These are phyloP conservation scores for Hydrozoanthus tunicans DNA, from an alignment of 64 coral and sea anemone genomes.

Conservation along the genomic window DNA sequence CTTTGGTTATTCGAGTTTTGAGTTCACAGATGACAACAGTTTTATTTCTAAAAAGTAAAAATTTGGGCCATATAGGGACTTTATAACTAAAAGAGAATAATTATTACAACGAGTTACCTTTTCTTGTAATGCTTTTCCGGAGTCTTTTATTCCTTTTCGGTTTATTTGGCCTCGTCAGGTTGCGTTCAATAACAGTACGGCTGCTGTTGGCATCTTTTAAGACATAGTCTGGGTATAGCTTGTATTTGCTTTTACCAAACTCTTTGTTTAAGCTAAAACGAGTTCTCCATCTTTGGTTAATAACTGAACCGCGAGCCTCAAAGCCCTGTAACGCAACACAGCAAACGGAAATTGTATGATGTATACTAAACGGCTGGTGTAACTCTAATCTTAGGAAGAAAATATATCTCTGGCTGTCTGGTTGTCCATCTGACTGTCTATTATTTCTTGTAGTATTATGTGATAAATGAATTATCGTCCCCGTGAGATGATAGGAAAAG, in stretches of 20 bases:
- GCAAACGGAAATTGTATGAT: neutral
- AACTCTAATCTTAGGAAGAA: too few species aligned
- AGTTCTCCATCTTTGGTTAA: conserved; percentile 89
- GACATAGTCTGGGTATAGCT: neutral
- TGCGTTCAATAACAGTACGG: neutral
- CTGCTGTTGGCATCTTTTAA: neutral
- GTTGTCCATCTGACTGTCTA: too few species aligned
- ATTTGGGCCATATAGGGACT: too few species aligned
- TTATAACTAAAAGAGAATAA: too few species aligned
- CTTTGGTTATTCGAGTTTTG: too few species aligned
- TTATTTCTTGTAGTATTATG: too few species aligned
- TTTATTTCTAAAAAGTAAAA: too few species aligned
- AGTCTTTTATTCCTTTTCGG: conserved; percentile 1
- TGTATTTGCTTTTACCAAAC: neutral
- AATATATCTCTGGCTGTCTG: too few species aligned
- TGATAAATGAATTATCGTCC: too few species aligned
- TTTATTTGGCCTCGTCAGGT: neutral
- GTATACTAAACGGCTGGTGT: neutral
- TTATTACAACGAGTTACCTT: neutral
- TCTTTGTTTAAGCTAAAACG: conserved; percentile 67
- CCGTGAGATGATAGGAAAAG: too few species aligned
- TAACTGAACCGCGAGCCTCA: conserved; percentile 92
- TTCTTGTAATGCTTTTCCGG: neutral
- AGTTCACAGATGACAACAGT: too few species aligned
- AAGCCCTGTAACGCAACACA: conserved; percentile 70